Base-by-base conservation (phyloP, 1,140 invertebrate species). In the Drosophila funebris region DNA sequence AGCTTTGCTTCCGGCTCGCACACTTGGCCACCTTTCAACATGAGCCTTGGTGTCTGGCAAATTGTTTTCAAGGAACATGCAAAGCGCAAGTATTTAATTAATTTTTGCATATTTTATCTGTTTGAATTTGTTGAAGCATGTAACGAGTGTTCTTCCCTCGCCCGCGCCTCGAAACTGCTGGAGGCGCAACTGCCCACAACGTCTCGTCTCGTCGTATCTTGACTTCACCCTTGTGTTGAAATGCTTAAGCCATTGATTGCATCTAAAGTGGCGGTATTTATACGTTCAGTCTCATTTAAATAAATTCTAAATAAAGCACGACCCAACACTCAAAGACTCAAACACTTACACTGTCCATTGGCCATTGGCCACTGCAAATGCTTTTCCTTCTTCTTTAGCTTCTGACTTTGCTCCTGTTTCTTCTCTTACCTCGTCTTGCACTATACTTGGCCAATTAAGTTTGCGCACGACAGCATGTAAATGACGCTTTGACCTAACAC, bases 41-140 rank as follows among this genome's bases (percentile, higher is more conserved):
- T 85, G 82, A 85, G 82, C 82, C 82, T 85, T 85, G 83, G 82
- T 85, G 82, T 85, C 82, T 85, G 82, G 83, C 83, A 87, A 87
- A 87, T 87, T 87, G 83, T 87, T 87, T 87, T 87, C 83, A 88
- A 87, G 83, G 78, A 88, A 88, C 83, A 88, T 87, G 83, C 83
- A 88, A 87, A 87, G 83, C 83, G 83, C 83, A 88, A 85, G 83
- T 87, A 87, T 87, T 87, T 87, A 87, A 87, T 87, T 87, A 87
- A 87, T 87, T 87, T 87, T 87, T 87, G 83, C 83, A 87, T 87
- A 88, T 87, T 85, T 87, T 87, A 87, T 88, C 83, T 87, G 78
- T 87, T 87, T 87, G 83, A 87, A 88, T 87, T 87, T 87, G 83
- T 78, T 85, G 82, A 88, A 82, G 78, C 82, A 85, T 85, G 83